Evolutionary conservation across 2,113 vertebrate genomes (phyloP).

Genomic region (Grammomys dolichurus): DNA sequence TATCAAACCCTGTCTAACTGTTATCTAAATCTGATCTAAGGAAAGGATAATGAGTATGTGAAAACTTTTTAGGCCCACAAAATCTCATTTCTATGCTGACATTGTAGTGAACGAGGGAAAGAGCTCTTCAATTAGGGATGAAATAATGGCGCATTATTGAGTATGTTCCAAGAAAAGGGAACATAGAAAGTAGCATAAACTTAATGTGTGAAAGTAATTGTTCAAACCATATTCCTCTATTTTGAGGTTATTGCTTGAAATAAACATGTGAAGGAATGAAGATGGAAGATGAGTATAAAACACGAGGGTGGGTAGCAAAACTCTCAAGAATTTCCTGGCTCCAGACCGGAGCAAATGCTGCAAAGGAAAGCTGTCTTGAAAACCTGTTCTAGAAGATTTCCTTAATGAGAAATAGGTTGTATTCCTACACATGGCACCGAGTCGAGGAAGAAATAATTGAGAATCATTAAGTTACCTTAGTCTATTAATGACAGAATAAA

Average conservation of each 20-base stretch:
- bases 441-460: background rate
- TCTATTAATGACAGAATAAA: conserved; percentile 36
- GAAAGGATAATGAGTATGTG: background rate
- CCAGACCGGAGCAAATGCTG: background rate
- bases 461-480: background rate
- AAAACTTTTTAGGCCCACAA: background rate
- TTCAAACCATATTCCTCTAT: background rate
- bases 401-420: background rate
- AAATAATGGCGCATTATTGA: background rate
- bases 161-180: background rate
- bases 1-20: background rate
- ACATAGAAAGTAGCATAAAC: background rate
- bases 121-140: background rate
- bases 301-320: background rate
- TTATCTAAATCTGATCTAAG: background rate
- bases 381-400: background rate
- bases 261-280: background rate
- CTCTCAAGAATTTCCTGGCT: background rate
- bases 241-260: background rate
- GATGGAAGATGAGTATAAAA: background rate
- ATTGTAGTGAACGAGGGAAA: background rate
- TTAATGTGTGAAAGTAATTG: background rate
- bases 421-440: background rate
- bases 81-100: background rate
- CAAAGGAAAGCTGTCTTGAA: background rate